Evolutionary conservation across 2,113 vertebrate species (phyloP).

Genomic region (Erpornis zantholeuca): DNA sequence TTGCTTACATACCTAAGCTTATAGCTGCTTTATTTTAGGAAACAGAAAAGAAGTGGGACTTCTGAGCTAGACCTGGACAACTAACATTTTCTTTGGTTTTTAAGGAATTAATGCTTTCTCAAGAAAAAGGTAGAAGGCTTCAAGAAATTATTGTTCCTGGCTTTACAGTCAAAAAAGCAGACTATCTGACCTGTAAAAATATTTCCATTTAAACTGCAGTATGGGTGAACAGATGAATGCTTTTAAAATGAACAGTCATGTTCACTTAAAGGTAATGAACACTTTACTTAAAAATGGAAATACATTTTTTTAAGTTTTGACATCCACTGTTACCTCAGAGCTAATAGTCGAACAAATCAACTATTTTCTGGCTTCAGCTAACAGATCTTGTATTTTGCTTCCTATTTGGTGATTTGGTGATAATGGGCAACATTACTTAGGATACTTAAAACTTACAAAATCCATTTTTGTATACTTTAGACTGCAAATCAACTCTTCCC

Average conservation of each 20-base stretch:
- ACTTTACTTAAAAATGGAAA: background rate
- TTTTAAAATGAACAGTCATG: background rate
- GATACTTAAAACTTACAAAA: too few species aligned
- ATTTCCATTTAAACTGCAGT: constrained; percentile 14
- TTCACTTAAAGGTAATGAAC: background rate
- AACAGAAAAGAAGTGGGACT: background rate
- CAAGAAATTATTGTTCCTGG: background rate
- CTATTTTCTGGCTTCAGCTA: background rate
- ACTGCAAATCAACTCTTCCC: background rate
- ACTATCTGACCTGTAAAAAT: constrained; percentile 29
- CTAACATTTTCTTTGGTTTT: background rate
- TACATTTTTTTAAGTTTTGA: background rate
- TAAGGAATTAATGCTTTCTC: background rate
- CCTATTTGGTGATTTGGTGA: background rate
- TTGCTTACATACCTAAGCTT: background rate
- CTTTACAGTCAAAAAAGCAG: background rate
- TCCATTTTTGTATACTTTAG: background rate
- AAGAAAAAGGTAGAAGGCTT: background rate
- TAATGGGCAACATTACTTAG: background rate
- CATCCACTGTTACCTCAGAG: background rate
- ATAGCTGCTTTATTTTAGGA: background rate
- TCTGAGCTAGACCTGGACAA: background rate
- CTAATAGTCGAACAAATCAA: background rate
- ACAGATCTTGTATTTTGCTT: background rate
- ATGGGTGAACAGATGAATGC: background rate